Base-by-base conservation (phyloP, 1,140 invertebrate genomes). In the Sitodiplosis mosellana region DNA sequence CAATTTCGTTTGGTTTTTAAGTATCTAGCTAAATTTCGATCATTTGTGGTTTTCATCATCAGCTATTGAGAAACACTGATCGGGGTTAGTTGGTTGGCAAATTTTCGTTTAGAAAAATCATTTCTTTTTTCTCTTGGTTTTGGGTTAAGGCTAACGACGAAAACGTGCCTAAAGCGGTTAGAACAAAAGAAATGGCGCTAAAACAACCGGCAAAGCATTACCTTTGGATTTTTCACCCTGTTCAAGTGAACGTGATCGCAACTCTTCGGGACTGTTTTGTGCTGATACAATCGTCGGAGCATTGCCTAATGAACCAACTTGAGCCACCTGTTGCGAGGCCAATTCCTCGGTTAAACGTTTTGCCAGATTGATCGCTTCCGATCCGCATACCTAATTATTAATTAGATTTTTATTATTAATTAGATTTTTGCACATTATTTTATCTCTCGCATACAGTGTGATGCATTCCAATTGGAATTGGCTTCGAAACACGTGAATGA, bases 391-490 rank as follows among this genome's bases (percentile, higher is more conserved):
- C 27, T n/a, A n/a, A n/a, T n/a, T n/a, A n/a, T n/a, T n/a, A n/a
- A n/a, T n/a, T n/a, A n/a, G n/a, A n/a, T n/a, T n/a, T n/a, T n/a
- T n/a, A n/a, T n/a, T n/a, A n/a, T n/a, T n/a, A n/a, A n/a, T n/a
- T n/a, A n/a, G n/a, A n/a, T n/a, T n/a, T n/a, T n/a, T n/a, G n/a
- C n/a, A n/a, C n/a, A n/a, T n/a, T n/a, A n/a, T n/a, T n/a, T n/a
- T n/a, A n/a, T n/a, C n/a, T n/a, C n/a, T n/a, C n/a, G n/a, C n/a
- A 76, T 15, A 84, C 80, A 14, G 81, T 84, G 61, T 82, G 80
- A 53, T 74, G 72, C 40, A 60, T 49, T 65, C 76, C 77, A 51
- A 81, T 80, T 12, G 78, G 78, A 53, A 81, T 80, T 1, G 78
- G 78, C 55, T 77, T 74, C 0, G 77, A 80, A 27, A 27, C 18